phyloP scores from a whole-genome alignment of 2,797 vertebrate species.

The Fringilla coelebs region DNA sequence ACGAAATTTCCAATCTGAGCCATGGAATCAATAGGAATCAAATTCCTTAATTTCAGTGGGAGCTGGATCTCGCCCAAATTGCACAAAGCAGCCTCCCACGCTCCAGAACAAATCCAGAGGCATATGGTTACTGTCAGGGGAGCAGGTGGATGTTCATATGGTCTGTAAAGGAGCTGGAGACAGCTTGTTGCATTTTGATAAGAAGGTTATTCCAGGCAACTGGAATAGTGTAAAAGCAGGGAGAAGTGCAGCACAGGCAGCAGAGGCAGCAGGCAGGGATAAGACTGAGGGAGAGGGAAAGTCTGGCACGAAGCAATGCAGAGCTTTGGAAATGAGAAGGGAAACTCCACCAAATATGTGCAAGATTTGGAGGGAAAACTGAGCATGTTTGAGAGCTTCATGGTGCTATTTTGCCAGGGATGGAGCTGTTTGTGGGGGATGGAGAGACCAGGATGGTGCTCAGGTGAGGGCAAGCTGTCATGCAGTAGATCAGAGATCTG shows the following conservation, averaged over 20 bases:
- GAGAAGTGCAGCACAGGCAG: not conserved
- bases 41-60: conserved; percentile 11
- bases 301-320: not conserved
- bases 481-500: not conserved
- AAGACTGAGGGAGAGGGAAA: not conserved
- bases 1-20: not conserved
- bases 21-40: conserved; percentile 8
- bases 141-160: conserved; percentile 54
- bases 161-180: conserved; percentile 14
- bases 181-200: conserved; percentile 19
- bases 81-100: not conserved
- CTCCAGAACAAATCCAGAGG: conserved; percentile 25
- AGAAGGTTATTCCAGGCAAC: conserved; percentile 26
- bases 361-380: not conserved
- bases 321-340: not conserved
- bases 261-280: not conserved
- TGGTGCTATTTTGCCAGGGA: not conserved
- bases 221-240: not conserved
- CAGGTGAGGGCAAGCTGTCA: not conserved
- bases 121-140: conserved; percentile 56
- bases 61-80: conserved; percentile 52
- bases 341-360: not conserved
- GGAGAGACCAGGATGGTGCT: not conserved
- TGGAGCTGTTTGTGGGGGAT: not conserved
- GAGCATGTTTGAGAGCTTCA: not conserved